Evolutionary conservation across 1,140 invertebrate genomes (phyloP).

Genomic region (Cyphomyrmex costatus): DNA sequence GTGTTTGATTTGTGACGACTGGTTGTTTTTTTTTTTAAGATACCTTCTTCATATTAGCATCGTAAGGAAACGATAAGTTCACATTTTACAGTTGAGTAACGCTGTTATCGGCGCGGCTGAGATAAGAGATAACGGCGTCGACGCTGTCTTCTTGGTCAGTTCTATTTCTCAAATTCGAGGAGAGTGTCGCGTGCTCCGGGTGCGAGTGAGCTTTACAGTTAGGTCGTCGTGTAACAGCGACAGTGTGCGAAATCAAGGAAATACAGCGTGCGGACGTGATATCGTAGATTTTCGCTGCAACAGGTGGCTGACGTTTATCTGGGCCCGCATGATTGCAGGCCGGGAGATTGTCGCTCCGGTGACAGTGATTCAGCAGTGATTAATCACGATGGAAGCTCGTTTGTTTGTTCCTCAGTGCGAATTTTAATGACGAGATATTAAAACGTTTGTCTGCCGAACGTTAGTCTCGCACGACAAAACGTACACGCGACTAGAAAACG

Average conservation of each 20-base stretch:
- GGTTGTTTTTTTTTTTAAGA: background rate
- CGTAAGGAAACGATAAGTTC: conserved; percentile 8
- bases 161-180: conserved; percentile 33
- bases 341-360: conserved; percentile 16
- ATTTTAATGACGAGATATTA: conserved; percentile 13
- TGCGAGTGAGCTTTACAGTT: background rate
- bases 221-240: background rate
- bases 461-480: background rate
- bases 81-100: conserved; percentile 61
- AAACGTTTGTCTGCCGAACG: too few species aligned
- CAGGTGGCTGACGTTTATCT: conserved; percentile 66
- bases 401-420: conserved; percentile 19
- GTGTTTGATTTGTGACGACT: background rate
- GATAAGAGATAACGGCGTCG: conserved; percentile 78
- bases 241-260: conserved; percentile 24
- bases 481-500: background rate
- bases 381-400: conserved; percentile 21
- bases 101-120: conserved; percentile 71
- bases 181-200: background rate
- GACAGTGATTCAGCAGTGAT: conserved; percentile 41
- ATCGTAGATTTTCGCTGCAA: conserved; percentile 58
- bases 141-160: conserved; percentile 39
- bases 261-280: conserved; percentile 18
- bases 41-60: conserved; percentile 3
- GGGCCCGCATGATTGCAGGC: background rate